phyloP scores from a whole-genome alignment of 2,888 invertebrate species.

The Scaptomyza cyrtandrae region DNA sequence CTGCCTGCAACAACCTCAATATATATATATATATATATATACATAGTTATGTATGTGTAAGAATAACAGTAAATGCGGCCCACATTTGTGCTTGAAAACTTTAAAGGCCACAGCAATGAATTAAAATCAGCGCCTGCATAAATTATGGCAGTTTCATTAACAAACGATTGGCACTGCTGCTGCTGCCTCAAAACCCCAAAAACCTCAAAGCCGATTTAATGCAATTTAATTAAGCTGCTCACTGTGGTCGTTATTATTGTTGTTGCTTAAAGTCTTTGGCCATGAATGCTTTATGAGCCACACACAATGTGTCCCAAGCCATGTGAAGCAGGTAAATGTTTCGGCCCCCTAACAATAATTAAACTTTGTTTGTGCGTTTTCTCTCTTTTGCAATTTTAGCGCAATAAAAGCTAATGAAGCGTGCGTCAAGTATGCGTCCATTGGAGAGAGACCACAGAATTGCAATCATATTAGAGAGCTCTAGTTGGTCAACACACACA shows the following conservation, averaged over 20 bases:
- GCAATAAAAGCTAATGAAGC: constrained; percentile 45
- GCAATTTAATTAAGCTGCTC: constrained; percentile 62
- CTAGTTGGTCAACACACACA: not conserved
- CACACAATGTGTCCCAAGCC: constrained; percentile 9
- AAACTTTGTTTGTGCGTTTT: constrained; percentile 8
- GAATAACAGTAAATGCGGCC: constrained; percentile 30
- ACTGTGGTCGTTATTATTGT: constrained; percentile 21
- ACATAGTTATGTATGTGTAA: constrained; percentile 11
- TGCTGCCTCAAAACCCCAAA: constrained; percentile 20
- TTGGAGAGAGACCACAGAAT: not conserved
- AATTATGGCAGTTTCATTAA: constrained; percentile 66
- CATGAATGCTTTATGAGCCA: constrained; percentile 59
- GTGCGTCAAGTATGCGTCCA: constrained; percentile 28
- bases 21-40: not conserved
- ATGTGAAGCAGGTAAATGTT: constrained; percentile 36
- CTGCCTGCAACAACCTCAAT: not conserved
- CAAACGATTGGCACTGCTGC: constrained; percentile 45
- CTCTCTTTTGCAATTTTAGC: constrained; percentile 1
- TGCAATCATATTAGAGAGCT: not conserved
- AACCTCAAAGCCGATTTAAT: constrained; percentile 44
- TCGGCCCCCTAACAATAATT: constrained; percentile 35
- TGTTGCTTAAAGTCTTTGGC: constrained; percentile 34
- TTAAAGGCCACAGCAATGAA: constrained; percentile 63
- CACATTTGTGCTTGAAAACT: constrained; percentile 25
- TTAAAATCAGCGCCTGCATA: constrained; percentile 60